phyloP scores from a whole-genome alignment of 2,113 vertebrate genomes.

The Myotis yumanensis region DNA sequence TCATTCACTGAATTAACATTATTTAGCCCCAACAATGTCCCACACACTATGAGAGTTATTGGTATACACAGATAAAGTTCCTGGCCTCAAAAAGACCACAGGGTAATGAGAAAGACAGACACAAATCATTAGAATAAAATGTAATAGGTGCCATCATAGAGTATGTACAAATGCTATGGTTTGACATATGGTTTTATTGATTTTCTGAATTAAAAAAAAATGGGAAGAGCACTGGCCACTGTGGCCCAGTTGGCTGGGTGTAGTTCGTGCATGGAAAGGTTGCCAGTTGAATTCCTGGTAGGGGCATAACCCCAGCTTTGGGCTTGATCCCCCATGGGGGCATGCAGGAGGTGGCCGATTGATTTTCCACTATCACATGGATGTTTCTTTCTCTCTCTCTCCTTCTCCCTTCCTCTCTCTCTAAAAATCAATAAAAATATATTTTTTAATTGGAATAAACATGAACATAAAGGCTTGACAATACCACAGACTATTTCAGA shows the following conservation, averaged over 20 bases:
- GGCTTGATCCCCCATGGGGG: no score
- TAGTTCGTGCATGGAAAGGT: no score
- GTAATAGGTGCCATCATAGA: background rate
- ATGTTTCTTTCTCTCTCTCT: no score
- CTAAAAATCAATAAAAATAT: no score
- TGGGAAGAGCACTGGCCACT: background rate
- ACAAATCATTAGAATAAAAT: constrained; percentile 24
- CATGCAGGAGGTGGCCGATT: no score
- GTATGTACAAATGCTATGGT: background rate
- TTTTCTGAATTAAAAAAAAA: constrained; percentile 13
- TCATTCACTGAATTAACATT: constrained; percentile 5
- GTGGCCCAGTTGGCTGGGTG: no score
- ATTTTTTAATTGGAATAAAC: background rate
- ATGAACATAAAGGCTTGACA: background rate
- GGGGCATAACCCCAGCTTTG: no score
- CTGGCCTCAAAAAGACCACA: constrained; percentile 30
- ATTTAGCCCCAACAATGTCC: background rate
- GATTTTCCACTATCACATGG: no score
- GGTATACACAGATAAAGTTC: background rate
- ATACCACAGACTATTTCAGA: background rate
- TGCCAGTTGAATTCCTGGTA: no score
- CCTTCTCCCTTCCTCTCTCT: no score
- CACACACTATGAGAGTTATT: background rate
- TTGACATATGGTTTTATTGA: background rate
- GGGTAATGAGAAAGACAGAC: background rate